Base-by-base conservation (phyloP, 1,140 invertebrate species). In the Plodia interpunctella region DNA sequence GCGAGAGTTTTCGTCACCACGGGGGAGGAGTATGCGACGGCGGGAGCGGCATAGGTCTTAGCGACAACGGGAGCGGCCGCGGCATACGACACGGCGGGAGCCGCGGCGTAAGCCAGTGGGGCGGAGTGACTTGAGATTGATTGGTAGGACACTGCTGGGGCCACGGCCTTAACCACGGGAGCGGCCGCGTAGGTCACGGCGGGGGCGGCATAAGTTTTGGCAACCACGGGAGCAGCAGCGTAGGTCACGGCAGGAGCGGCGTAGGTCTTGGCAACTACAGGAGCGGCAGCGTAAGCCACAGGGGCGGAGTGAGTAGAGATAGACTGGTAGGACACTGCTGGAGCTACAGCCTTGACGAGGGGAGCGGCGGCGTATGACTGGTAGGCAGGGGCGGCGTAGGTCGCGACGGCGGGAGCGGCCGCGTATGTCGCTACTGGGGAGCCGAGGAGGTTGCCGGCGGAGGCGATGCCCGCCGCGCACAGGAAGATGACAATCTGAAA, bases 391-490 rank as follows among this genome's bases (percentile, higher is more conserved):
- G 68, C 32, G n/a, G 63, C 60, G 59, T 62, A 62, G 9, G 71
- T 38, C 13, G 52, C 58, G 55, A 63, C 62, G 3, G 60, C 58
- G 20, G 60, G 57, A 19, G 57, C 57, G 10, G 68, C 59, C 9
- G 68, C 60, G 59, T 65, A 59, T n/a, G 60, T 32, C 44, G 20
- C 20, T 10, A 69, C 62, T 18, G 78, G 75, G 5, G 73, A 74
- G 52, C 73, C 68, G 10, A 81, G 62, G 13, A 83, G 70, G 73
- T 81, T 75, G 60, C 80, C 80, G 19, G 80, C 80, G 15, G 79
- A 73, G 49, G 79, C 83, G 56, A 86, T 70, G 62, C 83, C 72
- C 58, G 76, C 79, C 17, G 76, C 79, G 65, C 80, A 86, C 54
- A 83, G 53, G 62, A 83, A 69, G 28, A 83, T 57, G n/a, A 79